Evolutionary conservation across 2,113 vertebrate genomes (phyloP).

Genomic region (Amblyopsis rosae): DNA sequence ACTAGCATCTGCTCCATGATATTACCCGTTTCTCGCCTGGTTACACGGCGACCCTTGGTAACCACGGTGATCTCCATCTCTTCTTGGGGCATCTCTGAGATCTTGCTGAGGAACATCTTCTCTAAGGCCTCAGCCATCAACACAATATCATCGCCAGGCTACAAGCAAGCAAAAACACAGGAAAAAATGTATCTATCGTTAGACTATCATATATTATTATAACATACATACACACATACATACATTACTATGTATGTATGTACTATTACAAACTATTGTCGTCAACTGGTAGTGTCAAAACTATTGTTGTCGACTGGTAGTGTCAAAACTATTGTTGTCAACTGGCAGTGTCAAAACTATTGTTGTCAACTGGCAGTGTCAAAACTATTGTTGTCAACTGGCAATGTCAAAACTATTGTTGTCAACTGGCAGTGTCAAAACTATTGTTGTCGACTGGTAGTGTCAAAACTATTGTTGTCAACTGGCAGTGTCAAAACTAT

Average conservation of each 20-base stretch:
- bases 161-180: slow-evolving; percentile 19
- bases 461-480: neutral
- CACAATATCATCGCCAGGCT: slow-evolving; percentile 93
- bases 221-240: neutral
- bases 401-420: too few species aligned
- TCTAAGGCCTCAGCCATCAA: slow-evolving; percentile 93
- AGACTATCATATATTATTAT: too few species aligned
- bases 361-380: too few species aligned
- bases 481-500: too few species aligned
- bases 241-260: too few species aligned
- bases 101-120: slow-evolving; percentile 91
- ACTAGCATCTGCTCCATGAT: neutral
- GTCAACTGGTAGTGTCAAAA: too few species aligned
- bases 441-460: too few species aligned
- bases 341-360: too few species aligned
- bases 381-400: too few species aligned
- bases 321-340: too few species aligned
- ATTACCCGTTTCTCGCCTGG: slow-evolving; percentile 84
- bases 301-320: too few species aligned
- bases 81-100: slow-evolving; percentile 91
- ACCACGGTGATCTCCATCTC: slow-evolving; percentile 87
- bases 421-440: too few species aligned
- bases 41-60: slow-evolving; percentile 83
- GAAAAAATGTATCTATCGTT: neutral
- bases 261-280: neutral